A percentile compares a stretch with the other conserved stretches of the same genome.
These are phyloP conservation scores for Progne subis DNA, from an alignment of 2,113 vertebrate genomes.

Conservation along the genomic window DNA sequence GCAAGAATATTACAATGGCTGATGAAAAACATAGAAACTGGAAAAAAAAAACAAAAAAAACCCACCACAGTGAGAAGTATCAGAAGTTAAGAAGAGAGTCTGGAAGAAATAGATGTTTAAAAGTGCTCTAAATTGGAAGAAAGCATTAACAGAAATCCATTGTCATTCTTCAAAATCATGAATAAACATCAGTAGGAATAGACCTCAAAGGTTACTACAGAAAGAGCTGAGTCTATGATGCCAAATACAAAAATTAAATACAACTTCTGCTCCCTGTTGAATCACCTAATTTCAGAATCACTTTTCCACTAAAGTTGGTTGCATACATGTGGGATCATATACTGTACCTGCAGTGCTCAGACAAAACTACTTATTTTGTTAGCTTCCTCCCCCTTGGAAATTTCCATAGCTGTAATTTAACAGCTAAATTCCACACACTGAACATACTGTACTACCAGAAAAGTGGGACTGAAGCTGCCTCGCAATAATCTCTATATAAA, in stretches of 20 bases:
- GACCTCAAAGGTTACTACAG: not conserved
- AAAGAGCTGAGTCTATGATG: not conserved
- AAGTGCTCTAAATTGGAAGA: not conserved
- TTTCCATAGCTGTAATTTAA: not conserved
- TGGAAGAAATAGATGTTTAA: not conserved
- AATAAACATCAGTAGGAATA: not conserved
- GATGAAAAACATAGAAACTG: not conserved
- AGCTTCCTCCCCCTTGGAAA: not conserved
- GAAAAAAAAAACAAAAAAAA: not conserved
- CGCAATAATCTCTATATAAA: not conserved
- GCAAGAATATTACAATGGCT: not conserved
- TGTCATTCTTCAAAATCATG: not conserved
- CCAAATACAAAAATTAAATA: not conserved
- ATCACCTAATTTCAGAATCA: not conserved
- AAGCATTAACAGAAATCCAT: not conserved
- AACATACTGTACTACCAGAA: not conserved
- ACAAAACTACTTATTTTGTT: not conserved
- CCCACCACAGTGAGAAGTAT: not conserved
- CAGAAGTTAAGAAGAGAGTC: not conserved
- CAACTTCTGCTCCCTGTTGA: not conserved
- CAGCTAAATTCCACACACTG: not conserved
- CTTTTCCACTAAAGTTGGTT: not conserved
- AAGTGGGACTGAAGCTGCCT: not conserved
- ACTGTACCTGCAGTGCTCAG: not conserved
- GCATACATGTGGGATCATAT: not conserved